Percentiles rank a stretch among this genome's conserved stretches.
phyloP scores from a whole-genome alignment of 2,113 vertebrate genomes.

The Brachionichthys hirsutus region DNA sequence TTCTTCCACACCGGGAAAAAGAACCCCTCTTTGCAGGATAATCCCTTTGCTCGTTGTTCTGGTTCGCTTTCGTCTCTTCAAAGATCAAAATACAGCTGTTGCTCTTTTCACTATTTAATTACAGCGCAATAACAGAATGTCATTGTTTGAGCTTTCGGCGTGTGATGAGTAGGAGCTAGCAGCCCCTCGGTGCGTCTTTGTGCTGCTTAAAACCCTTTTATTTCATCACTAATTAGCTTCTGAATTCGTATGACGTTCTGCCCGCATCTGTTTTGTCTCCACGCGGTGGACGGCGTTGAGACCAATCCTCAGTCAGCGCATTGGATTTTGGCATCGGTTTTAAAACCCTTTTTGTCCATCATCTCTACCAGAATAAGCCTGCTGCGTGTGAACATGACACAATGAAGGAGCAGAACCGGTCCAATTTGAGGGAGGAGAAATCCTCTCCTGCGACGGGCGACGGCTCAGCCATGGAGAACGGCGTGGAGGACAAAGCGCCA shows the following conservation, averaged over 20 bases:
- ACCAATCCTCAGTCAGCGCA: no score
- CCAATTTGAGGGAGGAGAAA: constrained; percentile 82
- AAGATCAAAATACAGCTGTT: constrained; percentile 19
- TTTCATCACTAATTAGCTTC: constrained; percentile 25
- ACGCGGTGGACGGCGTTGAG: no score
- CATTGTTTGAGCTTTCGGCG: constrained; percentile 28
- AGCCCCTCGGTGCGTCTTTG: constrained; percentile 9
- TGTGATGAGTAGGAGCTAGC: constrained; percentile 8
- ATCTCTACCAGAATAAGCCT: constrained; percentile 69
- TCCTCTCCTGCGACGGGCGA: constrained; percentile 77
- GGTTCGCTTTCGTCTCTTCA: no score
- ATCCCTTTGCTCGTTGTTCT: no score
- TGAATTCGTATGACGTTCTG: background rate
- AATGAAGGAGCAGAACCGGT: constrained; percentile 85
- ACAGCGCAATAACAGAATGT: constrained; percentile 11
- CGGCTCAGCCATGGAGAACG: no score
- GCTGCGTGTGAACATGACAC: constrained; percentile 84
- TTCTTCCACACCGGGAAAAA: no score
- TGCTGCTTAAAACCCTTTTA: constrained; percentile 6
- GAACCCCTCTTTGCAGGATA: no score
- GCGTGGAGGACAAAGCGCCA: constrained; percentile 83
- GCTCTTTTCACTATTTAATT: constrained; percentile 23
- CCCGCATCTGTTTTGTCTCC: constrained; percentile 8
- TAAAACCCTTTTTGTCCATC: background rate
- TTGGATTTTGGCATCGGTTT: background rate